Evolutionary conservation across 2,113 vertebrate species (phyloP).

Genomic region (Bettongia penicillata): DNA sequence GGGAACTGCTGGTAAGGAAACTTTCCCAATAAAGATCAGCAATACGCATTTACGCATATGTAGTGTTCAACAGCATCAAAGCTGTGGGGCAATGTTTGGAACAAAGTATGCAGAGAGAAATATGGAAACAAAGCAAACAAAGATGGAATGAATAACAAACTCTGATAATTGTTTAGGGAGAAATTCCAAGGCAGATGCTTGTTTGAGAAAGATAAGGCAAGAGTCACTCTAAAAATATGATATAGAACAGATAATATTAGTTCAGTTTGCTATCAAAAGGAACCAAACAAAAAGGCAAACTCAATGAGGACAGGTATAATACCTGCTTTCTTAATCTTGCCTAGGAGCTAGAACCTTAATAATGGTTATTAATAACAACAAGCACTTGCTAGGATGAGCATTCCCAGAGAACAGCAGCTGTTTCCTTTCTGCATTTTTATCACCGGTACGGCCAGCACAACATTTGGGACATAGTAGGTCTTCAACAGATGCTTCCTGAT

Average conservation of each 20-base stretch:
- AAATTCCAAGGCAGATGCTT: too few relatives aligned
- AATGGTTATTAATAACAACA: not conserved
- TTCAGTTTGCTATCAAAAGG: too few relatives aligned
- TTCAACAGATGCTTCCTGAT: not conserved
- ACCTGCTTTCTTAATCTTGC: not conserved
- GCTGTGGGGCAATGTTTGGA: slow-evolving; percentile 32
- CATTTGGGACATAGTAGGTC: not conserved
- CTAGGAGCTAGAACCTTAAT: not conserved
- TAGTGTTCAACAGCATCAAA: not conserved
- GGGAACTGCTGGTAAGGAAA: not conserved
- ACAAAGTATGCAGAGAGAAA: not conserved
- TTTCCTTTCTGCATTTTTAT: not conserved
- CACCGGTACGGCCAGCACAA: not conserved
- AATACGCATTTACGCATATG: not conserved
- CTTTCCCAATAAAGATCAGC: not conserved
- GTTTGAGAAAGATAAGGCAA: too few relatives aligned
- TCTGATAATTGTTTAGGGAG: slow-evolving; percentile 18
- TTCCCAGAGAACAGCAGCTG: not conserved
- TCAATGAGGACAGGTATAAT: not conserved
- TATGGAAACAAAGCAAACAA: not conserved
- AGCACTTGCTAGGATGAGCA: not conserved
- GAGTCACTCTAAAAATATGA: too few relatives aligned
- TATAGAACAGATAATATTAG: too few relatives aligned
- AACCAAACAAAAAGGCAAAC: not conserved
- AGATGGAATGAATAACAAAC: not conserved